phyloP scores from a whole-genome alignment of 2,888 invertebrate species.

The Chorisops tibialis region DNA sequence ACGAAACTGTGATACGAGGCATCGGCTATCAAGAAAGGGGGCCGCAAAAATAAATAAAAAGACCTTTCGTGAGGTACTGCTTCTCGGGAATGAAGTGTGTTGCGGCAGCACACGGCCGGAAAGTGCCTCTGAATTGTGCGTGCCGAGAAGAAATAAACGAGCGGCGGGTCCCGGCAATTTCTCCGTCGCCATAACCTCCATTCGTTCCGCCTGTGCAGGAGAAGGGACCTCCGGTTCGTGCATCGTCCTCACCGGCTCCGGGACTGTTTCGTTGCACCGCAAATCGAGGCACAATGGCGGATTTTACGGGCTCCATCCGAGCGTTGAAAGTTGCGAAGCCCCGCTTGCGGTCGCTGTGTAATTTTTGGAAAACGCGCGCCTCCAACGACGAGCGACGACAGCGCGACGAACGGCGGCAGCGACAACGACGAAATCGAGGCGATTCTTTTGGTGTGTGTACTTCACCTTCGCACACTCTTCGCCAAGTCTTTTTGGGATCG shows the following conservation, averaged over 20 bases:
- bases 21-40: no score
- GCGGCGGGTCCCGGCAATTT: conserved; percentile 9
- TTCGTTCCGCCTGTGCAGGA: background rate
- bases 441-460: conserved; percentile 38
- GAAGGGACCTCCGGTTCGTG: no score
- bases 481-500: conserved; percentile 29
- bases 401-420: conserved; percentile 12
- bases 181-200: conserved; percentile 17
- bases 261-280: background rate
- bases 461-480: conserved; percentile 30
- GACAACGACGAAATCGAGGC: conserved; percentile 36
- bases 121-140: no score
- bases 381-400: conserved; percentile 2
- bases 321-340: conserved; percentile 5
- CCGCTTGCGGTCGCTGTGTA: background rate
- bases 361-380: conserved; percentile 27
- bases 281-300: no score
- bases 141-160: background rate
- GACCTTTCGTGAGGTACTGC: no score
- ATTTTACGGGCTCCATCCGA: no score
- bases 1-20: no score
- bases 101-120: no score
- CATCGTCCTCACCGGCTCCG: background rate
- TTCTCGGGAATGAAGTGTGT: no score
- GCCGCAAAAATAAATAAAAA: no score